Evolutionary conservation across 2,888 invertebrate species (phyloP).

Genomic region (Polyploca ridens): DNA sequence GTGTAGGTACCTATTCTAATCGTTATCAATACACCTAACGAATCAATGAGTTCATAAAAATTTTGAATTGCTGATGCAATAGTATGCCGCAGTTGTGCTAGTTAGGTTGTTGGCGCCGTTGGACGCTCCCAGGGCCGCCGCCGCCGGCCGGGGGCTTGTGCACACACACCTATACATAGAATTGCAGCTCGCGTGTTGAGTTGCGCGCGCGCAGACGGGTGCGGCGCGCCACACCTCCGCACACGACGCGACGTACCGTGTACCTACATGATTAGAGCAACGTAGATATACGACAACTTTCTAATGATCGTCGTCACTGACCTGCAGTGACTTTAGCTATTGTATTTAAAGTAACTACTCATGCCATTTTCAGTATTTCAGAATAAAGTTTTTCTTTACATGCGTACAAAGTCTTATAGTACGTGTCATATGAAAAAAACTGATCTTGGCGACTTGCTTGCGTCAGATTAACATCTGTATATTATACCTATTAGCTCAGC

Average conservation of each 20-base stretch:
- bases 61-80: conserved; percentile 55
- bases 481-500: conserved; percentile 6
- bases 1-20: not conserved
- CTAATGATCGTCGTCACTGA: conserved; percentile 63
- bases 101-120: conserved; percentile 19
- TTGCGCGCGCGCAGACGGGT: conserved; percentile 43
- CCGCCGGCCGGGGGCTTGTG: conserved; percentile 27
- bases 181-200: conserved; percentile 40
- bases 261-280: not conserved
- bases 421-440: conserved; percentile 13
- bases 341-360: not conserved
- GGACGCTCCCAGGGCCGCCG: not conserved
- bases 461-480: conserved; percentile 2
- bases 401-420: not conserved
- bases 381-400: not conserved
- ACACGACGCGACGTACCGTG: conserved; percentile 32
- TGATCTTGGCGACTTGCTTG: conserved; percentile 1
- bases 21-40: not conserved
- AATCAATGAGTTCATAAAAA: conserved; percentile 13
- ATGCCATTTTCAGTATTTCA: not conserved
- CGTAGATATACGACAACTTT: conserved; percentile 45
- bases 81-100: conserved; percentile 35
- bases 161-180: conserved; percentile 29
- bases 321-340: conserved; percentile 36
- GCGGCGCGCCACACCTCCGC: conserved; percentile 62